Evolutionary conservation across 2,888 invertebrate genomes (phyloP), one percentile per base, ranked within the genome.

Genomic region (Salticus scenicus): DNA sequence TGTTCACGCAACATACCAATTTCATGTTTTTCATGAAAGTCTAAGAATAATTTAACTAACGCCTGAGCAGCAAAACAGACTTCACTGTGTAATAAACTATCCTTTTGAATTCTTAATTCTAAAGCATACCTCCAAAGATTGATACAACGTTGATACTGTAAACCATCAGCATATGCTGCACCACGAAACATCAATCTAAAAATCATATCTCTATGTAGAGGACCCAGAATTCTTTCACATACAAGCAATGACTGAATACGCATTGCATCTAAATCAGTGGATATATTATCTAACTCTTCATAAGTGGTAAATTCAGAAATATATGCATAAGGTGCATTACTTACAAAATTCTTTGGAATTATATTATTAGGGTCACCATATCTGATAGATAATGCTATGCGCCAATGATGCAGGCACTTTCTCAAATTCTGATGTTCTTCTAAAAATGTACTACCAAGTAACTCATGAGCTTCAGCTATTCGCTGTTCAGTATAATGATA

Each of bases 51-150:
- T 89, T 96, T 94, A 87, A 97, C 95, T 75, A 97, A 92, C 28
- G 97, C 96, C 92, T 96, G 95, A 83, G 96, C 95, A 76, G 96
- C 94, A 91, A 96, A 96, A 91, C 95, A 95, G 67, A 97, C 95
- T 92, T 97, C 97, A 86, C 94, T 93, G 91, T 93, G 93, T 41
- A 94, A 91, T 75, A 93, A 92, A 74, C 96, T 94, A 92, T 96
- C 95, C 90, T 94, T 94, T 89, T 94, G 93, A 20, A 96, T 94
- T 88, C 97, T 93, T 87, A 97, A 93, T 91, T 95, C 94, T 79
- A 97, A 93, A 75, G 96, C 95, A 91, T 96, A 94, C 86, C 94
- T 93, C 97, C 97, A 98, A 79, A 97, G 93, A 91, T 96, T 96
- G 88, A 96, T 94, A 92, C 97, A 97, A 88, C 95, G 93, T 91